Evolutionary conservation across 2,113 vertebrate species (phyloP).

Genomic region (Leptocoma aspasia): DNA sequence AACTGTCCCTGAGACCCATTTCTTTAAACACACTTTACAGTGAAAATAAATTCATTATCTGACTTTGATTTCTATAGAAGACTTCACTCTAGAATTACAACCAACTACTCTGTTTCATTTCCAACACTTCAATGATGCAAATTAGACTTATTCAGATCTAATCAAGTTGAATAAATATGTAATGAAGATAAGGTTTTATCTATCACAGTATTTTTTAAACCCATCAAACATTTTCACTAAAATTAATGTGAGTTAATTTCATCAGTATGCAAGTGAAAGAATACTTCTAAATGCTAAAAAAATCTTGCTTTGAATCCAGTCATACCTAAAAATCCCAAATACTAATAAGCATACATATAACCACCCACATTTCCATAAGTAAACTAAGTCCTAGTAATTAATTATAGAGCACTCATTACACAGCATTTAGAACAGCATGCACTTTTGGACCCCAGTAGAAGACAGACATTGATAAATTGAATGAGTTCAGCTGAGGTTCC

Average conservation of each 20-base stretch:
- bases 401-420: not conserved
- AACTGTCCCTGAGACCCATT: not conserved
- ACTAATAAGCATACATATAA: not conserved
- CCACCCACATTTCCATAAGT: not conserved
- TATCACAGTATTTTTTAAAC: not conserved
- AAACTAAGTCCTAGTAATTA: not conserved
- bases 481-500: not conserved
- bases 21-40: not conserved
- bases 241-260: not conserved
- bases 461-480: not conserved
- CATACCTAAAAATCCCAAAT: not conserved
- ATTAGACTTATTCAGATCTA: not conserved
- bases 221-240: not conserved
- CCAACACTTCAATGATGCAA: not conserved
- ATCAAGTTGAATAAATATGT: not conserved
- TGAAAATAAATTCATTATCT: not conserved
- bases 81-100: not conserved
- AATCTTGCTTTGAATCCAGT: not conserved
- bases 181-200: not conserved
- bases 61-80: not conserved
- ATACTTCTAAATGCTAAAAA: not conserved
- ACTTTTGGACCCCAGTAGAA: not conserved
- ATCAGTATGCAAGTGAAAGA: not conserved
- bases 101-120: not conserved
- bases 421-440: not conserved